phyloP scores from a whole-genome alignment of 2,888 invertebrate species.

The Ormyrus labotus region DNA sequence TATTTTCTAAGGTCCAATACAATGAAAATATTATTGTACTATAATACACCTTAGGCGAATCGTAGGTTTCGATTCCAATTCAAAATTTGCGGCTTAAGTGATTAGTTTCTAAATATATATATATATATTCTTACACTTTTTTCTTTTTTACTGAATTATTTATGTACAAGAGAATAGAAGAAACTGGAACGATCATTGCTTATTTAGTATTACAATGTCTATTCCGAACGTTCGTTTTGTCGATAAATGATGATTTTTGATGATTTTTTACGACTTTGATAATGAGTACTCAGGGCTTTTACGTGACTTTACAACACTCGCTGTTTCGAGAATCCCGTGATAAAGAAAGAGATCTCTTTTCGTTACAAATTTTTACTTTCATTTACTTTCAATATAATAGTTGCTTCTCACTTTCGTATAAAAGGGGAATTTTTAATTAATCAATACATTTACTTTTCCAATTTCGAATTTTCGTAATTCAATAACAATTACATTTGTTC shows the following conservation, averaged over 20 bases:
- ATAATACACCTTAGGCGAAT: slow-evolving; percentile 52
- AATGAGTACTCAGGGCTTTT: slow-evolving; percentile 30
- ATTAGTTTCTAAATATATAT: slow-evolving; percentile 37
- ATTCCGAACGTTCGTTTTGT: slow-evolving; percentile 31
- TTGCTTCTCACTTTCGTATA: slow-evolving; percentile 18
- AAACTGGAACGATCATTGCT: slow-evolving; percentile 52
- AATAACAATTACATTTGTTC: no score
- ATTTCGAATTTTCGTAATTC: slow-evolving; percentile 2
- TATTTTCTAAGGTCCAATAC: slow-evolving; percentile 36
- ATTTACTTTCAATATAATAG: not conserved
- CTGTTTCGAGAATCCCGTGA: slow-evolving; percentile 2
- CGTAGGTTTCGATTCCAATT: slow-evolving; percentile 44
- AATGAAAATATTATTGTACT: slow-evolving; percentile 50
- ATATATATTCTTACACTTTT: slow-evolving; percentile 40
- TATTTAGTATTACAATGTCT: slow-evolving; percentile 34
- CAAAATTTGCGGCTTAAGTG: slow-evolving; percentile 39
- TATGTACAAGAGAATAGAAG: slow-evolving; percentile 61
- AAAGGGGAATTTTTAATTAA: slow-evolving; percentile 21
- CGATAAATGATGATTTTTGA: slow-evolving; percentile 44
- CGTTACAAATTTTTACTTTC: not conserved
- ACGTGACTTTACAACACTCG: slow-evolving; percentile 11
- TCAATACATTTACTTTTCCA: not conserved
- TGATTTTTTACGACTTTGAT: slow-evolving; percentile 36
- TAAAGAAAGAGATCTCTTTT: not conserved
- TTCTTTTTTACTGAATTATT: slow-evolving; percentile 33